phyloP scores from a whole-genome alignment of 2,113 vertebrate species.

The Petrocephalus zakoni region DNA sequence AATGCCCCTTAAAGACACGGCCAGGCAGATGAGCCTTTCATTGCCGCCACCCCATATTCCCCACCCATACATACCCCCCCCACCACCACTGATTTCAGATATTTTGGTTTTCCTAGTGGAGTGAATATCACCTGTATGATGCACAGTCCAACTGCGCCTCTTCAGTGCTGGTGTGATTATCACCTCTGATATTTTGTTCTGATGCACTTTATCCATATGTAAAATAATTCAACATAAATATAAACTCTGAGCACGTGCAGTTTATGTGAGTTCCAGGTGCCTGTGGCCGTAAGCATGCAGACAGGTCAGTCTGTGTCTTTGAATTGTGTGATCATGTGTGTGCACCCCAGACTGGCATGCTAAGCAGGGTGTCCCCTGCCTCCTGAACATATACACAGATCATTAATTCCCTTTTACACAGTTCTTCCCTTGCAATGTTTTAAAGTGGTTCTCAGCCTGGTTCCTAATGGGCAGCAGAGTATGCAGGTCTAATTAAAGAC shows the following conservation, averaged over 20 bases:
- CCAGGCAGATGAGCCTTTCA: conserved; percentile 56
- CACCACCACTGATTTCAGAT: neutral
- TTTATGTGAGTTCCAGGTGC: neutral
- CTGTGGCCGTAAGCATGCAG: neutral
- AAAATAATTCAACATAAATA: neutral
- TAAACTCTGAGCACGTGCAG: neutral
- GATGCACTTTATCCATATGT: neutral
- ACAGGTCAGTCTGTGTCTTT: neutral
- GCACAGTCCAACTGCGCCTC: neutral
- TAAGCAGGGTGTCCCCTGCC: neutral
- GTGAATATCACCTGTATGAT: conserved; percentile 17
- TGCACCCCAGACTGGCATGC: neutral
- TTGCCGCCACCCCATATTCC: conserved; percentile 44
- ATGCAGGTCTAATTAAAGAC: conserved; percentile 2
- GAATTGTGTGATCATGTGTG: neutral
- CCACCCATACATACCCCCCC: neutral
- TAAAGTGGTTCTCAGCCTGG: neutral
- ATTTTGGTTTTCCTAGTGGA: neutral
- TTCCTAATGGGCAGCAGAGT: neutral
- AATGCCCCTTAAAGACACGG: conserved; percentile 18
- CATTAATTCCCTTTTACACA: neutral
- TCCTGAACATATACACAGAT: neutral
- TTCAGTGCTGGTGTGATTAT: neutral
- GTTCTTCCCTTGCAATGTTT: neutral
- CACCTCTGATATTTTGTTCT: neutral